Base-by-base conservation (phyloP, 2,888 invertebrate genomes). In the Leucoma salicis region DNA sequence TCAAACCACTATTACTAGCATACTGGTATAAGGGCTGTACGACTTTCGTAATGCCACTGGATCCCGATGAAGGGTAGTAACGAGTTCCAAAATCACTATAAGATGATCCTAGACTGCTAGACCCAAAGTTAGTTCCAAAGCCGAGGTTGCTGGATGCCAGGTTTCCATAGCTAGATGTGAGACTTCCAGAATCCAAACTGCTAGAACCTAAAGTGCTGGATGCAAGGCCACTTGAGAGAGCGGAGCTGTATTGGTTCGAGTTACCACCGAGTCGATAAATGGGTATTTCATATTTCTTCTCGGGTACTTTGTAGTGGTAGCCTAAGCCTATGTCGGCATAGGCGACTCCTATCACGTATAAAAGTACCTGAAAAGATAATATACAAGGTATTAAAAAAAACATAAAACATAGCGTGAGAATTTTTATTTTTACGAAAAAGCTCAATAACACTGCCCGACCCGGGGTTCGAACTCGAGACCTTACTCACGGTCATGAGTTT, bases 281-380 rank as follows among this genome's bases (percentile, higher is more conserved):
- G 1, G 90, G 87, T 8, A 74, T 56, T 31, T 84, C 87, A 46
- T 85, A 90, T 2, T 85, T 80, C 1, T 84, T 82, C 1, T 81
- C 65, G 3, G 89, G 89, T 12, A 73, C 74, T 45, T 82, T 77
- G 67, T 89, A 90, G 5, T 82, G 69, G 60, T 89, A 84, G 25
- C 84, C 85, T 14, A 78, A 66, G 5, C 78, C 64, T 10, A 82
- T 69, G 45, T 86, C 86, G 3, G 83, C 88, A 4, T 68, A 55
- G 13, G 57, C 82, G n/a, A 74, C 65, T 38, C 81, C 79, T 10
- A 82, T 49, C 13, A 64, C 49, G 25, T 75, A 51, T 27, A 76
- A 53, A 25, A 84, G 49, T 57, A 81, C 66, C 88, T 88, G 78
- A 7, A 80, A 78, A 53, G 54, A 66, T 25, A 48, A 48, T n/a